These are phyloP conservation scores for Phania funesta DNA, from an alignment of 2,888 invertebrate genomes.

Conservation along the genomic window DNA sequence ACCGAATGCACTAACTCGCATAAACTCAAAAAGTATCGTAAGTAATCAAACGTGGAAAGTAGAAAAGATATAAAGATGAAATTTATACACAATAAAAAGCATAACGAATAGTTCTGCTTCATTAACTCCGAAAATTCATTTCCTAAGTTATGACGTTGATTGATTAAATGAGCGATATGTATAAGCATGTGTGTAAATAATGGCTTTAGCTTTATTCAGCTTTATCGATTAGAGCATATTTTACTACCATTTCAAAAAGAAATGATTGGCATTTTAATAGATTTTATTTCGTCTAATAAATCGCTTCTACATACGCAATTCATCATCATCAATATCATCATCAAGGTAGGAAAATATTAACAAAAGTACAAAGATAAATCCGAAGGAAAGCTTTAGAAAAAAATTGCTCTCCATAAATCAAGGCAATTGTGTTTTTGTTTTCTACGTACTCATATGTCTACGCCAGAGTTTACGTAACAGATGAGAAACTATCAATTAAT, in stretches of 20 bases:
- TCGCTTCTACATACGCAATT: slow-evolving; percentile 12
- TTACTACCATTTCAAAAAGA: background rate
- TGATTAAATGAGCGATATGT: too few relatives aligned
- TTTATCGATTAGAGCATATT: background rate
- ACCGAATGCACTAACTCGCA: too few relatives aligned
- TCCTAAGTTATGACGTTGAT: too few relatives aligned
- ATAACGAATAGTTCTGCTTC: too few relatives aligned
- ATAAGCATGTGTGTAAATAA: background rate
- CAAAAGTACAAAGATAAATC: slow-evolving; percentile 5
- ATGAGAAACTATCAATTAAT: too few relatives aligned
- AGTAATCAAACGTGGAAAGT: too few relatives aligned
- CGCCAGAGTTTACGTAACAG: too few relatives aligned
- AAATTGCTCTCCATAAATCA: background rate
- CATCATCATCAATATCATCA: background rate
- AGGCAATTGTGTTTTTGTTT: background rate
- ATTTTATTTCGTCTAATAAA: slow-evolving; percentile 23
- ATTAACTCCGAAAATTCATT: too few relatives aligned
- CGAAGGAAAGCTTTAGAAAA: background rate
- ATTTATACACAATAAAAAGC: too few relatives aligned
- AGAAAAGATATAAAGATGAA: too few relatives aligned
- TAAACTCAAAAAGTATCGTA: too few relatives aligned
- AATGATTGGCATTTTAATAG: background rate
- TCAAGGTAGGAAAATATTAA: background rate
- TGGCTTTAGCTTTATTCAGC: background rate
- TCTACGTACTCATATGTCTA: background rate